Evolutionary conservation across 2,797 vertebrate species (phyloP).

Genomic region (Zenarchopterus dispar): DNA sequence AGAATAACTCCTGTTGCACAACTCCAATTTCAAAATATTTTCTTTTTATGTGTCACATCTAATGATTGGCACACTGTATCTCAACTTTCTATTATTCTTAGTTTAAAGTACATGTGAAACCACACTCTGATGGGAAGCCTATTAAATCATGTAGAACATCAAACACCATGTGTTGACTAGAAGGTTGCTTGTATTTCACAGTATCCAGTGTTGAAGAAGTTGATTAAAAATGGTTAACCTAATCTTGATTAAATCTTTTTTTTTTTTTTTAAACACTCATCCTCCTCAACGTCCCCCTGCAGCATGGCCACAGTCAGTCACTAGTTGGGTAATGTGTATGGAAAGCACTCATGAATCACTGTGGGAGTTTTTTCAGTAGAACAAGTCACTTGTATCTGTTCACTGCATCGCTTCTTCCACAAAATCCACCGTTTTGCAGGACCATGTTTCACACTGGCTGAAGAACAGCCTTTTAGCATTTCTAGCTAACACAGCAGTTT

Average conservation of each 20-base stretch:
- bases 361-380: background rate
- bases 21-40: background rate
- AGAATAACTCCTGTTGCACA: slow-evolving; percentile 23
- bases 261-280: too few relatives aligned
- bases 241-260: too few relatives aligned
- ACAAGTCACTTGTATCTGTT: background rate
- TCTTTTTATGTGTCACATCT: too few relatives aligned
- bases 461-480: too few relatives aligned
- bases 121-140: slow-evolving; percentile 21
- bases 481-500: too few relatives aligned
- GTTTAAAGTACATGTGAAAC: slow-evolving; percentile 21
- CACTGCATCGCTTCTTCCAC: background rate
- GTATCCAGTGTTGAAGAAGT: too few relatives aligned
- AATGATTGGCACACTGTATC: too few relatives aligned
- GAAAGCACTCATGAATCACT: background rate
- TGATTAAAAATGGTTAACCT: too few relatives aligned
- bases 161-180: background rate
- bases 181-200: too few relatives aligned
- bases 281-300: background rate
- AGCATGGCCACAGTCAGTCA: background rate
- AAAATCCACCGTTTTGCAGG: background rate
- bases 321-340: too few relatives aligned
- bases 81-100: background rate
- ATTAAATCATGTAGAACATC: background rate
- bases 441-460: background rate